These are phyloP conservation scores for Chaetodon trifascialis DNA, from an alignment of 2,113 vertebrate species.

Conservation along the genomic window DNA sequence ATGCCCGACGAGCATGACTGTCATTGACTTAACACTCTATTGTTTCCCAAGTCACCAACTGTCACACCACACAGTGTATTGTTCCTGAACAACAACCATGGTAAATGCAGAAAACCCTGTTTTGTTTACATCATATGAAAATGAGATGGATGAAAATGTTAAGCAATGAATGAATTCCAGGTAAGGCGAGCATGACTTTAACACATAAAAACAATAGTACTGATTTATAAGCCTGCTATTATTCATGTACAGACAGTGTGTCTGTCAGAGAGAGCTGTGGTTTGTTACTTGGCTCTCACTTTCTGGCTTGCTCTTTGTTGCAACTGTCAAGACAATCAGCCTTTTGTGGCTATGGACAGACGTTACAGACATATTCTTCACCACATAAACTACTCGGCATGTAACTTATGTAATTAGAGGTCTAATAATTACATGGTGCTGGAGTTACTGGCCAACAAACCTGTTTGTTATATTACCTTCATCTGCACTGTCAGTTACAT, in stretches of 20 bases:
- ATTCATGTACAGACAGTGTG: conserved; percentile 78
- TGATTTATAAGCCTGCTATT: conserved; percentile 78
- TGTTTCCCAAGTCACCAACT: conserved; percentile 52
- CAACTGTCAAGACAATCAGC: conserved; percentile 66
- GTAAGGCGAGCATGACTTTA: conserved; percentile 70
- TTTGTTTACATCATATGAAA: conserved; percentile 52
- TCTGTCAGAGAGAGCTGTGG: conserved; percentile 72
- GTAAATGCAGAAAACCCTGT: conserved; percentile 35
- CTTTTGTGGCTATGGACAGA: conserved; percentile 58
- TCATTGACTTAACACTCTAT: conserved; percentile 50
- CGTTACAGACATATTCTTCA: conserved; percentile 17
- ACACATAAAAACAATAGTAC: conserved; percentile 80
- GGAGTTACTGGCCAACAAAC: conserved; percentile 13
- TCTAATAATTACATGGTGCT: conserved; percentile 39
- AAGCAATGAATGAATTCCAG: conserved; percentile 80
- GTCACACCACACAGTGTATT: conserved; percentile 37
- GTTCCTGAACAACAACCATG: conserved; percentile 54
- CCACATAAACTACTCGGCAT: conserved; percentile 18
- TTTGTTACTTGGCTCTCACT: conserved; percentile 69
- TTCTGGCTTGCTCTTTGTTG: conserved; percentile 44
- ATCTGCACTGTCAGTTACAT: background rate
- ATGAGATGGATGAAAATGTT: conserved; percentile 49
- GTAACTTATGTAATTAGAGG: conserved; percentile 34
- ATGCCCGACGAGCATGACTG: conserved; percentile 35
- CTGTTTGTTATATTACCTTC: conserved; percentile 7